Evolutionary conservation across 2,888 invertebrate species (phyloP).

Genomic region (Sceliomorpha sp.): DNA sequence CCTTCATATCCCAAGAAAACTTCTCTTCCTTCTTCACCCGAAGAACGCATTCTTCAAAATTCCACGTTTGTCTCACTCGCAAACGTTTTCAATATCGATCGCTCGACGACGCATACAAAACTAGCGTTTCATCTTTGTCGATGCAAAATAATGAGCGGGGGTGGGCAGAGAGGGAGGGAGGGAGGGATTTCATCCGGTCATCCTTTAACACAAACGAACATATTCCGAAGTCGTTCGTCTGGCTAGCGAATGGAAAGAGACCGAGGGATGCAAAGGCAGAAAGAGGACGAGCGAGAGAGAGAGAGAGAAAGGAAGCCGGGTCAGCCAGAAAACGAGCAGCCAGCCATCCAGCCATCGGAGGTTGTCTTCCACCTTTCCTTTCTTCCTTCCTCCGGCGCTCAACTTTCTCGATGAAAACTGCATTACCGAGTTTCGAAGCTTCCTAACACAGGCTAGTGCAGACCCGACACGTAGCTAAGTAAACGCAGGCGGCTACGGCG

Average conservation of each 20-base stretch:
- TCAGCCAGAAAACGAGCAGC: constrained; percentile 39
- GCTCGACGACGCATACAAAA: constrained; percentile 37
- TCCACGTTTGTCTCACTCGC: no score
- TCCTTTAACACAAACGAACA: no score
- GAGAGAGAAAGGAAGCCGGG: no score
- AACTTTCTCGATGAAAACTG: constrained; percentile 77
- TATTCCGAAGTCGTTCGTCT: no score
- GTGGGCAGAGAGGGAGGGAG: constrained; percentile 24
- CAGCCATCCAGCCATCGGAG: constrained; percentile 25
- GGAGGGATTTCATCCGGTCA: no score
- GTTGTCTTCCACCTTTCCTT: constrained; percentile 25
- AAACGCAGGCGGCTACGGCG: constrained; percentile 31
- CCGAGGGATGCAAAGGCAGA: no score
- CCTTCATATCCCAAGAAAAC: no score
- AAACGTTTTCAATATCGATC: no score
- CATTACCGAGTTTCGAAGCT: constrained; percentile 71
- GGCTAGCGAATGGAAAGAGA: no score
- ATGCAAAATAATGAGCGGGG: constrained; percentile 47
- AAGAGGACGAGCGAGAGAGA: no score
- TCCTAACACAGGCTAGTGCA: constrained; percentile 45
- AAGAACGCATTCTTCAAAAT: no score
- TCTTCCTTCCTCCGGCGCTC: constrained; percentile 33
- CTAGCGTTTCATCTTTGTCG: constrained; percentile 40
- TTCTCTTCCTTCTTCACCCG: no score
- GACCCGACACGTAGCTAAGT: constrained; percentile 47